Evolutionary conservation across 23 tunicate species (phyloP), one percentile per base, ranked within the genome.

Genomic region (Botrylloides violaceus): DNA sequence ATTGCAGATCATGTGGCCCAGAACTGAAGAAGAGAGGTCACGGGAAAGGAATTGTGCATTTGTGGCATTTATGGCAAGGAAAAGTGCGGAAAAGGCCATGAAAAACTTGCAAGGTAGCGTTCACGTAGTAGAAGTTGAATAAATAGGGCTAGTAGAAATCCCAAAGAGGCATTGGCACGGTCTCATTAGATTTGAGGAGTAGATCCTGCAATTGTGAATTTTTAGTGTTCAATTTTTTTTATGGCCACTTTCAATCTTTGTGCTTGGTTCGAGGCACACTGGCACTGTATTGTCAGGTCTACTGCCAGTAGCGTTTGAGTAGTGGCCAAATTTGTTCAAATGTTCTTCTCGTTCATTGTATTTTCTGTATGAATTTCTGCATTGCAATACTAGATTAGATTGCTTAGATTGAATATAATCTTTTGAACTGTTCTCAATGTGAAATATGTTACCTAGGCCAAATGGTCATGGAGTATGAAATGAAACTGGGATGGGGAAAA

Each of bases 401-500:
- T 49, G 58, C n/a, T 49, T 19, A n/a, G 20, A 19, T 21, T 49
- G 20, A 49, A 49, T 49, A 49, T 21, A 49, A n/a, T 49, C n/a
- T 49, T 49, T n/a, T 49, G n/a, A 49, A 21, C 58, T 19, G n/a
- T 49, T 21, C 1, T 49, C 28, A 60, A 60, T 60, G 27, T 24
- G 22, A 29, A n/a, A n/a, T n/a, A 21, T 68, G 24, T 68, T 36
- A 15, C 32, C 29, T 37, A 68, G 74, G 74, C 36, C 36, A 68
- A 26, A 68, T 68, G n/a, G 71, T 80, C 5, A 75, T 64, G 78
- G 92, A 81, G 7, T 84, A 65, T 65, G 98, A 92, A 57, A 84
- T 92, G 98, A 92, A 92, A 70, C 59, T 92, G 77, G 98, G 98
- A 12, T 92, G 92, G 92, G 98, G 98, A 1, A 92, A 92, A 66